Evolutionary conservation across 1,140 invertebrate genomes (phyloP).

Genomic region (Cyphomyrmex costatus): DNA sequence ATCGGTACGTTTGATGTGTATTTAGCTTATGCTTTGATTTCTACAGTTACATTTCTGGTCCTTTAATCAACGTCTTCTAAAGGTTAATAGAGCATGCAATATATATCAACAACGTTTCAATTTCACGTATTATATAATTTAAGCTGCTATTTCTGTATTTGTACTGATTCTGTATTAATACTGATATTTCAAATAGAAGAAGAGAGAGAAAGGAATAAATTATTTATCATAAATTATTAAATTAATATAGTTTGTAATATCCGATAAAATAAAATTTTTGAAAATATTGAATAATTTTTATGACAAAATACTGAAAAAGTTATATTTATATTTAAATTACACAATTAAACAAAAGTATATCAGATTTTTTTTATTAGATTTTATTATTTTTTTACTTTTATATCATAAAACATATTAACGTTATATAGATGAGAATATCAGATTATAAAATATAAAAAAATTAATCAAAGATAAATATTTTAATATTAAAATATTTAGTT

Average conservation of each 20-base stretch:
- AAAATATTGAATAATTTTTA: constrained; percentile 8
- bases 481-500: too few relatives aligned
- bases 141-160: too few relatives aligned
- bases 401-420: background rate
- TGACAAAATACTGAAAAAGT: background rate
- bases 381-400: background rate
- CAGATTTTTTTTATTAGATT: background rate
- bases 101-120: background rate
- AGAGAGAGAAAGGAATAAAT: background rate
- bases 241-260: background rate
- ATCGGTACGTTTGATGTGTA: constrained; percentile 58
- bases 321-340: background rate
- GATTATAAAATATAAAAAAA: too few relatives aligned
- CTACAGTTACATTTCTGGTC: constrained; percentile 23
- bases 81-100: constrained; percentile 57
- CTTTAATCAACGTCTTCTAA: constrained; percentile 66
- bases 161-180: too few relatives aligned
- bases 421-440: background rate
- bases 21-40: constrained; percentile 53
- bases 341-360: background rate
- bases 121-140: background rate
- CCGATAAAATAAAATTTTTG: background rate
- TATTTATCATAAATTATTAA: background rate
- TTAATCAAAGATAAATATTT: too few relatives aligned
- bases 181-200: background rate